Conservation (phyloP, 2,888 invertebrate genomes). For the Pocota personata region DNA sequence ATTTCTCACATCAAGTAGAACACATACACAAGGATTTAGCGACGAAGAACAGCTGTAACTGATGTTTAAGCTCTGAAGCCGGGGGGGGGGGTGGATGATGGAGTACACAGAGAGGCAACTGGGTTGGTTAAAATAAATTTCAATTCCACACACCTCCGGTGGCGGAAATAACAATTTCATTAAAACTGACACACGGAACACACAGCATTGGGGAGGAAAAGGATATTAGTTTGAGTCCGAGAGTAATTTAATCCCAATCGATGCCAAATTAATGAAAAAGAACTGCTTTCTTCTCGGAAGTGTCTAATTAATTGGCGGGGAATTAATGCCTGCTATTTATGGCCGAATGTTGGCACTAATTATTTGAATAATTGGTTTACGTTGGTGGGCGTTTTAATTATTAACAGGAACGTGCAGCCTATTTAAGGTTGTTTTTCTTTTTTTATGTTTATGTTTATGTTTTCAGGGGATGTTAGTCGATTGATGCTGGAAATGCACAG, state of each 20-base stretch:
- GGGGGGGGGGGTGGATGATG: constrained; percentile 30
- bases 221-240: constrained; percentile 59
- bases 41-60: constrained; percentile 71
- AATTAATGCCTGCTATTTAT: constrained; percentile 57
- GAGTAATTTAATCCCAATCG: constrained; percentile 71
- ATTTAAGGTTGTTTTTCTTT: neutral
- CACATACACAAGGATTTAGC: constrained; percentile 63
- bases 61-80: constrained; percentile 58
- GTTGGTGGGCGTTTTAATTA: constrained; percentile 18
- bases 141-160: constrained; percentile 64
- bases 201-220: constrained; percentile 42
- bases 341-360: constrained; percentile 27
- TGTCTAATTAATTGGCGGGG: constrained; percentile 62
- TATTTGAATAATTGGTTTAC: constrained; percentile 48
- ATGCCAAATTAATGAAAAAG: constrained; percentile 72
- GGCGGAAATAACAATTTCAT: constrained; percentile 72
- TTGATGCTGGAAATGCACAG: neutral
- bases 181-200: constrained; percentile 61
- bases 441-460: neutral
- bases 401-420: constrained; percentile 4
- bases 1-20: constrained; percentile 46
- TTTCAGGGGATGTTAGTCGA: neutral
- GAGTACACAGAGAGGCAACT: constrained; percentile 5
- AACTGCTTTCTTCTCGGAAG: constrained; percentile 52
- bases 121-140: constrained; percentile 67